phyloP scores from a whole-genome alignment of 2,888 invertebrate species.

The Heliconius aoede region DNA sequence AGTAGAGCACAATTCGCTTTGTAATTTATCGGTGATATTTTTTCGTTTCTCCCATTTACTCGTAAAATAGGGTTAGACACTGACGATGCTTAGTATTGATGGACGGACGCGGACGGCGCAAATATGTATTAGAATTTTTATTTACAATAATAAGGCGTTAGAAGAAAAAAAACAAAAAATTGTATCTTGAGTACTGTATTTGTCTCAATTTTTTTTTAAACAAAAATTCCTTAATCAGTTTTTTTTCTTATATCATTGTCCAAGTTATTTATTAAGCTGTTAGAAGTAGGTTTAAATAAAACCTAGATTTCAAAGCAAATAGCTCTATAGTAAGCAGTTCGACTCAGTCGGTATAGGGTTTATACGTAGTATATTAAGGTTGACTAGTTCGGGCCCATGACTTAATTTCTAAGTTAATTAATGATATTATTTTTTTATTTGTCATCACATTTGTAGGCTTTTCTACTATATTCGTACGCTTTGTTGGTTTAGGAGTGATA shows the following conservation, averaged over 20 bases:
- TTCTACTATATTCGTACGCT: constrained; percentile 59
- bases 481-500: constrained; percentile 33
- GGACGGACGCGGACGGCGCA: constrained; percentile 49
- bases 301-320: constrained; percentile 74
- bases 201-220: background rate
- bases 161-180: background rate
- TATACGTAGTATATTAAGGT: constrained; percentile 75
- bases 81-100: constrained; percentile 28
- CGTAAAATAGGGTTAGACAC: constrained; percentile 43
- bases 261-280: constrained; percentile 2
- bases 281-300: constrained; percentile 55
- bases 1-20: constrained; percentile 63
- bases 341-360: constrained; percentile 65
- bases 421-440: constrained; percentile 54
- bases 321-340: constrained; percentile 74
- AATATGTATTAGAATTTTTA: constrained; percentile 2
- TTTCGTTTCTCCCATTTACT: constrained; percentile 47
- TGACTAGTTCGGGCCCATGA: constrained; percentile 81
- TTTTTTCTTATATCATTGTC: background rate
- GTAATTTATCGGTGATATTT: constrained; percentile 47
- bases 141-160: background rate
- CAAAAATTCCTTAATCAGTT: background rate
- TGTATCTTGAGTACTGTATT: constrained; percentile 1
- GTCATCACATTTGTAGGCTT: constrained; percentile 51
- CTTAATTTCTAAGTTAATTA: constrained; percentile 78